A percentile compares a stretch with the other conserved stretches of the same genome.
phyloP scores from a whole-genome alignment of 2,113 vertebrate genomes.

The Chaetodon auriga region DNA sequence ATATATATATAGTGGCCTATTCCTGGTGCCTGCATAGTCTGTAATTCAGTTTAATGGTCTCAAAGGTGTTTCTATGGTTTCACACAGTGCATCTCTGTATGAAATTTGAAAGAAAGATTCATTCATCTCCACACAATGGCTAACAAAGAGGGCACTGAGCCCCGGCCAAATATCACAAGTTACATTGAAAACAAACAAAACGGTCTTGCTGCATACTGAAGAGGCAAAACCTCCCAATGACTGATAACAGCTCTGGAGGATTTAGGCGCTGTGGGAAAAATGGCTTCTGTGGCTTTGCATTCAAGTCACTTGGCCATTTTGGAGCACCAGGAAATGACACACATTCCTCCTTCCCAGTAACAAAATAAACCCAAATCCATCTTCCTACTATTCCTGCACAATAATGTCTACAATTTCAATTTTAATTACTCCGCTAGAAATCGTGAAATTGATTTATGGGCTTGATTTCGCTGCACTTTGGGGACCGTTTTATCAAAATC shows the following conservation, averaged over 20 bases:
- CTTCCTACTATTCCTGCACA: slow-evolving; percentile 19
- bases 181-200: slow-evolving; percentile 69
- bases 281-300: slow-evolving; percentile 59
- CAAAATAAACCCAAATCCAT: slow-evolving; percentile 68
- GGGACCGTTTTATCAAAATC: neutral
- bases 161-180: slow-evolving; percentile 65
- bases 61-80: slow-evolving; percentile 64
- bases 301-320: slow-evolving; percentile 60
- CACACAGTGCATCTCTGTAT: slow-evolving; percentile 62
- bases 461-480: neutral
- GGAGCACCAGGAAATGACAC: slow-evolving; percentile 81
- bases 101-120: slow-evolving; percentile 69
- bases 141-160: slow-evolving; percentile 68
- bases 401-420: neutral
- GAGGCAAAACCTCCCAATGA: slow-evolving; percentile 54
- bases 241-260: slow-evolving; percentile 58
- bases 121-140: slow-evolving; percentile 69
- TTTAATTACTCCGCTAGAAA: slow-evolving; percentile 13
- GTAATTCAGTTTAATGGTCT: slow-evolving; percentile 43
- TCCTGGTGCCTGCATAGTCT: slow-evolving; percentile 3
- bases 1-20: neutral
- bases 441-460: slow-evolving; percentile 21
- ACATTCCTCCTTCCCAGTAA: slow-evolving; percentile 75
- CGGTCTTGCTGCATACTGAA: slow-evolving; percentile 45
- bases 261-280: slow-evolving; percentile 56